phyloP scores from a whole-genome alignment of 1,140 invertebrate species.

The Trichogramma pretiosum region DNA sequence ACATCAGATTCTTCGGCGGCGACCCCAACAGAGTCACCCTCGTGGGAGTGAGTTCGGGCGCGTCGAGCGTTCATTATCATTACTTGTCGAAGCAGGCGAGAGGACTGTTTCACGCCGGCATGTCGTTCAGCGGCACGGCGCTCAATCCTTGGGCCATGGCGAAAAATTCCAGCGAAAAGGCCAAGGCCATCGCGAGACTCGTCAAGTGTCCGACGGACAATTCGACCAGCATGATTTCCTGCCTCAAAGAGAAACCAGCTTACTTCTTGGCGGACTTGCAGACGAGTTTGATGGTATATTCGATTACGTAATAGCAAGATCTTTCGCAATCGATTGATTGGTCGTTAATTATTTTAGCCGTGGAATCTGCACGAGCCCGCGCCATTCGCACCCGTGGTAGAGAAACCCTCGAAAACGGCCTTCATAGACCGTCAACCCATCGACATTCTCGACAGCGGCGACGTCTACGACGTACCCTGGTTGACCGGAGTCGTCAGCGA shows the following conservation, averaged over 20 bases:
- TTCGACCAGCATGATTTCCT: not conserved
- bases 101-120: not conserved
- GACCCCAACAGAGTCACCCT: not conserved
- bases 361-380: not conserved
- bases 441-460: slow-evolving; percentile 38
- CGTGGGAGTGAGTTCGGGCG: not conserved
- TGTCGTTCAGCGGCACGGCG: slow-evolving; percentile 5
- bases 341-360: not conserved
- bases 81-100: not conserved
- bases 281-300: not conserved
- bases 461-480: slow-evolving; percentile 43
- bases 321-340: too few species aligned
- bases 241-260: not conserved
- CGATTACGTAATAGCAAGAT: too few species aligned
- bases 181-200: not conserved
- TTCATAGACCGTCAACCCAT: slow-evolving; percentile 48
- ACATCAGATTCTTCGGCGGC: slow-evolving; percentile 2
- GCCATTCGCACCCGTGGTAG: slow-evolving; percentile 46
- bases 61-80: slow-evolving; percentile 3
- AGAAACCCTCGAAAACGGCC: slow-evolving; percentile 32
- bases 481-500: slow-evolving; percentile 44
- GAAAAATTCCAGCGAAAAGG: not conserved
- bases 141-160: not conserved
- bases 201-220: not conserved
- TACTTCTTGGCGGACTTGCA: not conserved